A percentile compares a stretch with the other conserved stretches of the same genome.
Conservation (phyloP, 1,140 invertebrate species). For the Saccostrea echinata region DNA sequence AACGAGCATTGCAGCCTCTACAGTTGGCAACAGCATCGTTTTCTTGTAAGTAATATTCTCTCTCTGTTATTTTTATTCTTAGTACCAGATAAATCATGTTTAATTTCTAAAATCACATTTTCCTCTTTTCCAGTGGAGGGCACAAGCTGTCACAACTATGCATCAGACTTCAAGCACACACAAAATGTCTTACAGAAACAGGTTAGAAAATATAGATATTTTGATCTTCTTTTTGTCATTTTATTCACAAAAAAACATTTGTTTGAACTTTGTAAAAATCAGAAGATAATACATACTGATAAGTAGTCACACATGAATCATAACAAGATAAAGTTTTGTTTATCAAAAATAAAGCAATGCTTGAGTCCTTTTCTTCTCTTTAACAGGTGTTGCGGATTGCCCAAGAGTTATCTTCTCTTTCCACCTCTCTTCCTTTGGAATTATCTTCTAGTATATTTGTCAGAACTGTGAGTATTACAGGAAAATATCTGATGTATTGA, state of each 20-base stretch:
- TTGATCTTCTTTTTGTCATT: too few species aligned
- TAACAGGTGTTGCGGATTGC: constrained; percentile 52
- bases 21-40: not conserved
- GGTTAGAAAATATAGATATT: constrained; percentile 17
- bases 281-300: too few species aligned
- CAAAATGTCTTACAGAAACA: constrained; percentile 49
- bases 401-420: constrained; percentile 57
- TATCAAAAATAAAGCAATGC: too few species aligned
- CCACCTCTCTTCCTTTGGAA: constrained; percentile 55
- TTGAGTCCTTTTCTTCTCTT: not conserved
- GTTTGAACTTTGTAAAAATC: too few species aligned
- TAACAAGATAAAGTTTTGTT: too few species aligned
- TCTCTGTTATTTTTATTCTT: not conserved
- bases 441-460: constrained; percentile 60
- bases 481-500: not conserved
- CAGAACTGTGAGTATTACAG: constrained; percentile 52
- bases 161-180: constrained; percentile 48
- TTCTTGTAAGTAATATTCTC: not conserved
- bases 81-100: not conserved
- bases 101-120: not conserved
- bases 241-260: too few species aligned
- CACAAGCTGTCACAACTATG: constrained; percentile 53
- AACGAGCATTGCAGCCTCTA: not conserved
- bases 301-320: too few species aligned
- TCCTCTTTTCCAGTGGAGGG: constrained; percentile 55